Conservation (phyloP, 1,140 invertebrate genomes). For the Drosophila willistoni region DNA sequence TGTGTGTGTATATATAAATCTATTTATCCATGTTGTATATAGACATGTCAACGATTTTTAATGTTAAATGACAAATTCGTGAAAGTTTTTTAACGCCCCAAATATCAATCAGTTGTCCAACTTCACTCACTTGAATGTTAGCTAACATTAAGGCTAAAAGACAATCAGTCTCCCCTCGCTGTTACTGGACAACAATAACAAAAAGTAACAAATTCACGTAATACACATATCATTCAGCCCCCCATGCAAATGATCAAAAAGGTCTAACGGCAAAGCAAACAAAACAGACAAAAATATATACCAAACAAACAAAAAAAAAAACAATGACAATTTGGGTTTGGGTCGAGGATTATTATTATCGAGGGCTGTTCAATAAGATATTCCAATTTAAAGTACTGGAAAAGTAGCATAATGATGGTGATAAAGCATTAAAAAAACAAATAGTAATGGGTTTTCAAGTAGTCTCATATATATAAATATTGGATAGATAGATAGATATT, state of each 20-base stretch:
- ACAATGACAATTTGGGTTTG: conserved; percentile 31
- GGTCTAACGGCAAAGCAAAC: conserved; percentile 38
- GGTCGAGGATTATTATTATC: neutral
- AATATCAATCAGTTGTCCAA: conserved; percentile 31
- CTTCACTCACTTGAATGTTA: conserved; percentile 20
- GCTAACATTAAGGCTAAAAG: conserved; percentile 29
- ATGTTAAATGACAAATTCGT: conserved; percentile 47
- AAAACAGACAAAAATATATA: conserved; percentile 46
- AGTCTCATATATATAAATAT: too few species aligned
- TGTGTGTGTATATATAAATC: neutral
- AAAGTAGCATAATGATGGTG: too few species aligned
- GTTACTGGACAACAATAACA: neutral
- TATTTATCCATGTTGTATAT: neutral
- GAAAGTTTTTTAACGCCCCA: conserved; percentile 50
- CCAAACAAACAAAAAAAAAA: conserved; percentile 44
- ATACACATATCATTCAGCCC: neutral
- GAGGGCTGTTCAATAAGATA: neutral
- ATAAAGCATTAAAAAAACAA: too few species aligned
- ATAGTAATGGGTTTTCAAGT: too few species aligned
- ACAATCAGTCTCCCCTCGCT: conserved; percentile 11
- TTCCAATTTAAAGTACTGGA: too few species aligned
- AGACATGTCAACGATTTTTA: conserved; percentile 9
- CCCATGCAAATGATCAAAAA: conserved; percentile 41
- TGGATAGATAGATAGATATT: too few species aligned
- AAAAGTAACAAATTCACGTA: neutral